Evolutionary conservation across 2,113 vertebrate species (phyloP).

Genomic region (Puffinus mauretanicus): DNA sequence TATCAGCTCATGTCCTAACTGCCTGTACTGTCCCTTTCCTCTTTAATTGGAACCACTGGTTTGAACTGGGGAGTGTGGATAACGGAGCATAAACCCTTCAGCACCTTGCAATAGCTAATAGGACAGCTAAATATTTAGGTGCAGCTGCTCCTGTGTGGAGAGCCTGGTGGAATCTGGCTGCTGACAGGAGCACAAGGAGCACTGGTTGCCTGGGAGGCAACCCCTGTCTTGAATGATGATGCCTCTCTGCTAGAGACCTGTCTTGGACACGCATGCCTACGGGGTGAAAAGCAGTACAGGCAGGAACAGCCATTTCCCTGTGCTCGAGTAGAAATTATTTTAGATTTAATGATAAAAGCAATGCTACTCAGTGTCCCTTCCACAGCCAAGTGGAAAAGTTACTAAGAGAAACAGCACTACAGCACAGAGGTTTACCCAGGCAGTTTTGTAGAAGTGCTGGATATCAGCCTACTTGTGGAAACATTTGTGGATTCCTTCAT

Average conservation of each 20-base stretch:
- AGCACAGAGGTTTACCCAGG: neutral
- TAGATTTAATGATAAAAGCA: neutral
- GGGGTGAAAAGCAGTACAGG: neutral
- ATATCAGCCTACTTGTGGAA: neutral
- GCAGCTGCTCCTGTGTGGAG: neutral
- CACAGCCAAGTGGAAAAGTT: neutral
- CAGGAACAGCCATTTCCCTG: neutral
- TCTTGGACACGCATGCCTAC: neutral
- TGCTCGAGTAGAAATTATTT: neutral
- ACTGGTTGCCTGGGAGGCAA: neutral
- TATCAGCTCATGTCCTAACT: neutral
- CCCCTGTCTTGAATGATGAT: neutral
- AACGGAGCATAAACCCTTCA: neutral
- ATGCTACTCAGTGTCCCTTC: neutral
- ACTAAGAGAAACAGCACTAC: neutral
- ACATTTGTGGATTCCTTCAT: neutral
- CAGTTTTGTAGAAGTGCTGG: neutral
- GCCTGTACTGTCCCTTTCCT: neutral
- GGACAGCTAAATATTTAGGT: neutral
- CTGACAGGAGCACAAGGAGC: rapidly evolving
- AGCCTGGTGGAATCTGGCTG: neutral
- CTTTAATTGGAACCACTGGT: neutral
- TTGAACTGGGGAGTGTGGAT: neutral
- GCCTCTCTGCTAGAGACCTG: neutral
- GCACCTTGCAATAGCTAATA: neutral